A percentile compares a stretch with the other conserved stretches of the same genome.
phyloP scores from a whole-genome alignment of 2,888 invertebrate species.

The Leptinotarsa tumamoca region DNA sequence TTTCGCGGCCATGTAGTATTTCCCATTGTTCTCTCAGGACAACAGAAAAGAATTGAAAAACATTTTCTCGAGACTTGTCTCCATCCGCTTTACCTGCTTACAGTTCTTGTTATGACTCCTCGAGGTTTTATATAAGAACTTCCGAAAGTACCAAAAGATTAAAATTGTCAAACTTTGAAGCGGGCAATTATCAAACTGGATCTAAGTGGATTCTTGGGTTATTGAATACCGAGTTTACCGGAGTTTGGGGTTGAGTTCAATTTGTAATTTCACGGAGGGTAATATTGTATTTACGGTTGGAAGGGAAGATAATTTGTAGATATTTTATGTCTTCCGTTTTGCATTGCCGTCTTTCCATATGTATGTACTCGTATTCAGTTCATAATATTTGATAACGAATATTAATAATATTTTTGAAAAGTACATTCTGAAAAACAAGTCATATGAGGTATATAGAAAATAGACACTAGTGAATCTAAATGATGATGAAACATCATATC shows the following conservation, averaged over 20 bases:
- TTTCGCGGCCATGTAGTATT: background rate
- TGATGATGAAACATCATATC: too few species aligned
- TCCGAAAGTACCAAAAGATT: slow-evolving; percentile 18
- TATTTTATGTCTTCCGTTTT: too few species aligned
- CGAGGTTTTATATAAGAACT: slow-evolving; percentile 6
- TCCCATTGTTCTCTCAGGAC: background rate
- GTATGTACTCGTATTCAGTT: too few species aligned
- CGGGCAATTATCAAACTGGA: slow-evolving; percentile 10
- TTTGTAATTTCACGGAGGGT: background rate
- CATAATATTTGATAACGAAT: too few species aligned
- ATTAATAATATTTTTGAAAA: too few species aligned
- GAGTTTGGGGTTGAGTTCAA: background rate
- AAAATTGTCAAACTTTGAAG: slow-evolving; percentile 26
- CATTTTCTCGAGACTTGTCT: slow-evolving; percentile 13
- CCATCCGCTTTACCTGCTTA: slow-evolving; percentile 4
- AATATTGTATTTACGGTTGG: background rate
- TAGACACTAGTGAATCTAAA: too few species aligned
- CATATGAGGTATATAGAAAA: too few species aligned
- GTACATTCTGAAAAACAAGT: too few species aligned
- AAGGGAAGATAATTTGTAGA: background rate
- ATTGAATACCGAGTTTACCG: slow-evolving; percentile 18
- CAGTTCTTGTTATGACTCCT: slow-evolving; percentile 17
- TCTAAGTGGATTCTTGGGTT: slow-evolving; percentile 19
- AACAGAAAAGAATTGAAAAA: slow-evolving; percentile 10
- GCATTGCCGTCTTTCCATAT: too few species aligned